These are phyloP conservation scores for Clivina fossor DNA, from an alignment of 2,888 invertebrate species.

Conservation along the genomic window DNA sequence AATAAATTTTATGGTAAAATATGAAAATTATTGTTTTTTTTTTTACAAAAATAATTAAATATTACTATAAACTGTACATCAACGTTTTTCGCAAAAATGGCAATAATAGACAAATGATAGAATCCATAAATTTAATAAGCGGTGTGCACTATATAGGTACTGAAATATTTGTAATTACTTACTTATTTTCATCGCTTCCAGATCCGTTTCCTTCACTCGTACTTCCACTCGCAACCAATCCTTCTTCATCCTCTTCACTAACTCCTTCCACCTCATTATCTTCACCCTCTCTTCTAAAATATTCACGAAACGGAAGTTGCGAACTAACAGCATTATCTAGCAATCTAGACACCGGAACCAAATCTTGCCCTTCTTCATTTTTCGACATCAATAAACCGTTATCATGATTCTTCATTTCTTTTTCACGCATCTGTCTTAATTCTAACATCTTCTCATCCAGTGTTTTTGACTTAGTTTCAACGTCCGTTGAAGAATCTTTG, in stretches of 20 bases:
- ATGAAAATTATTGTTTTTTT: no score
- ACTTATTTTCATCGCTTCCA: constrained; percentile 80
- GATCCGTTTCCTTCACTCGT: constrained; percentile 83
- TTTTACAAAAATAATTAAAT: no score
- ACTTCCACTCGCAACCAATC: constrained; percentile 73
- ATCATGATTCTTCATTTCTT: constrained; percentile 55
- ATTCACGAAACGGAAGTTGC: constrained; percentile 64
- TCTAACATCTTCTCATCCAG: constrained; percentile 38
- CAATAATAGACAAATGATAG: no score
- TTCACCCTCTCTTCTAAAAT: constrained; percentile 58
- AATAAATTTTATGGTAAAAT: no score
- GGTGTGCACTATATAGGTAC: no score
- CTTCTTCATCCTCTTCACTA: constrained; percentile 75
- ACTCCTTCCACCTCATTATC: constrained; percentile 53
- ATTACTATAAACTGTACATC: no score
- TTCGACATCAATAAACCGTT: constrained; percentile 41
- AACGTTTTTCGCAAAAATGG: no score
- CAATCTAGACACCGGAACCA: constrained; percentile 76
- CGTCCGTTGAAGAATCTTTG: constrained; percentile 44
- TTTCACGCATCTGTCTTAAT: constrained; percentile 39
- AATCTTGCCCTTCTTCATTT: constrained; percentile 61
- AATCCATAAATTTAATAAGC: no score
- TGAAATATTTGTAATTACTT: no score
- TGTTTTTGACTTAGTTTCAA: constrained; percentile 24
- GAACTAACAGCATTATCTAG: constrained; percentile 71